Conservation (phyloP, 2,113 vertebrate species). For the Sphyrna mokarran region DNA sequence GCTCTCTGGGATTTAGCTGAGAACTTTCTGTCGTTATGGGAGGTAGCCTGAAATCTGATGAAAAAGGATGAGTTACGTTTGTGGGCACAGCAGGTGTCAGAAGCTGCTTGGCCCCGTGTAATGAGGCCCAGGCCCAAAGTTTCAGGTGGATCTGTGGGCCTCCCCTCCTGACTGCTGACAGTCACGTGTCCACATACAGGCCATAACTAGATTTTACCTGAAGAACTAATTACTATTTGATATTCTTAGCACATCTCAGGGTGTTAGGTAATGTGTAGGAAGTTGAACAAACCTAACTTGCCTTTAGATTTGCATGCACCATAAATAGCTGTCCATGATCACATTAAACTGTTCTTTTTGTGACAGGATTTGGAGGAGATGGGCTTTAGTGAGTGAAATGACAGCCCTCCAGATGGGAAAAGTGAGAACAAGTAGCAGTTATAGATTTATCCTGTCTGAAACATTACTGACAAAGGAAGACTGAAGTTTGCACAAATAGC, state of each 20-base stretch:
- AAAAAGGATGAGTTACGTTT: not conserved
- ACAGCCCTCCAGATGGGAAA: not conserved
- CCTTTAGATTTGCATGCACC: not conserved
- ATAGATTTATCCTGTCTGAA: not conserved
- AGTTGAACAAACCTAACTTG: not conserved
- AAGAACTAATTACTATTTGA: not conserved
- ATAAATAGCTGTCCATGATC: not conserved
- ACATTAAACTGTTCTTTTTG: not conserved
- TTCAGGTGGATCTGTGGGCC: not conserved
- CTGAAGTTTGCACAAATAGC: not conserved
- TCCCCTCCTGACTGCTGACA: not conserved
- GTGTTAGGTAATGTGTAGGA: not conserved
- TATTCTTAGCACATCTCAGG: not conserved
- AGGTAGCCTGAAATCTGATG: not conserved
- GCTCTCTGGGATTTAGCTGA: not conserved
- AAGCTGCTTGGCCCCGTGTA: not conserved
- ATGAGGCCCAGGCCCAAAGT: not conserved
- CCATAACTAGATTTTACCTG: not conserved
- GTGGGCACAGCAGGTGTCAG: not conserved
- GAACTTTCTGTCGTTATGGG: not conserved
- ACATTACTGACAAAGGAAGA: not conserved
- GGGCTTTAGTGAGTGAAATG: not conserved
- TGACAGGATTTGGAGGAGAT: not conserved
- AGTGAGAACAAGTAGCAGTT: not conserved
- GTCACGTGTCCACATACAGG: not conserved